Evolutionary conservation across 1,140 invertebrate genomes (phyloP), one percentile per base, ranked within the genome.

Genomic region (Formica selysi): DNA sequence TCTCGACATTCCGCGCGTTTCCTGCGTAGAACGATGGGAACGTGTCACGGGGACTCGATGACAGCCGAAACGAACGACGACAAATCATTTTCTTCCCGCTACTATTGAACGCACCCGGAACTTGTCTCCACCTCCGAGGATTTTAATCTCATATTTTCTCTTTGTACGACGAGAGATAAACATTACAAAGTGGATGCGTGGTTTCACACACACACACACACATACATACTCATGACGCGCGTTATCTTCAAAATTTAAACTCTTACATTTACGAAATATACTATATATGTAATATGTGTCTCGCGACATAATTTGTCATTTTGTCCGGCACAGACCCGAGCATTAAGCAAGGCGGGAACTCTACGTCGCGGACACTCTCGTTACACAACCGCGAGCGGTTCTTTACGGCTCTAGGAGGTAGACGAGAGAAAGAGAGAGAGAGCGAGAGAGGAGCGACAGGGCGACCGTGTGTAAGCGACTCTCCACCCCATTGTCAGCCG

Each of bases 401-500:
- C 89, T 87, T 70, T 73, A 87, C 76, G 48, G 67, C 29, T 80
- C 44, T 26, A 71, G 67, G 54, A 51, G 83, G 41, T 36, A 59
- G 78, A 64, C 68, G 65, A 61, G 81, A 38, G 26, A 78, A 54
- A 51, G 48, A 51, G 48, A 19, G 59, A 61, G 81, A 29, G 22
- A 76, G 51, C 41, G 10, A 61, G 71, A 51, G 86, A 29, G 16
- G 65, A 81, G 78, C 57, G 89, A 92, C 90, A 93, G 90, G 87
- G 83, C 86, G 87, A 91, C 70, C 85, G 89, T 86, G 91, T 94
- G 92, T 93, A 94, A 93, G 93, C 93, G 93, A 94, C 89, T 94
- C 90, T 94, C 92, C 92, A 92, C 91, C 91, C 92, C 88, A 94
- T 93, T 94, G 93, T 94, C 93, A 93, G 93, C 81, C 90, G 74